phyloP scores from a whole-genome alignment of 2,113 vertebrate genomes.

The Campylomormyrus tamandua region DNA sequence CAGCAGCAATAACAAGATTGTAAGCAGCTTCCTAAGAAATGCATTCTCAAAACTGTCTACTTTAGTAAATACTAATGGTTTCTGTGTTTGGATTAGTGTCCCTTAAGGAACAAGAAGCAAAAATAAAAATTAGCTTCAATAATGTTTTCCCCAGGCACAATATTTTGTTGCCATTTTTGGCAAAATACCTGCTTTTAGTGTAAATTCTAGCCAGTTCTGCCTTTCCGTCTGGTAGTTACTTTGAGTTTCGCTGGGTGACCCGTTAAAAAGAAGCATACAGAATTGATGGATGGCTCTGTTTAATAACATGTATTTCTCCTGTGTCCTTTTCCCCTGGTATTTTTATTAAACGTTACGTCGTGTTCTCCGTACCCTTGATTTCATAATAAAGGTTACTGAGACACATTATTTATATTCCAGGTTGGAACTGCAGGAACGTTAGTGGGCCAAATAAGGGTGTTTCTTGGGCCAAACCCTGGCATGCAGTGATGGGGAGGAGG shows the following conservation, averaged over 20 bases:
- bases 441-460: not conserved
- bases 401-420: not conserved
- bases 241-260: not conserved
- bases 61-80: not conserved
- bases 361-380: not conserved
- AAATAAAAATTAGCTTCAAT: not conserved
- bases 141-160: not conserved
- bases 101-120: not conserved
- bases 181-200: not conserved
- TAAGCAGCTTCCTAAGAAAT: not conserved
- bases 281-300: not conserved
- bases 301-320: not conserved
- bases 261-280: not conserved
- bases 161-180: not conserved
- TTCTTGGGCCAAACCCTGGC: constrained; percentile 2
- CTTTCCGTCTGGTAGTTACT: not conserved
- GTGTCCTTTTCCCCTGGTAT: not conserved
- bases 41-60: not conserved
- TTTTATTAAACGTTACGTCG: not conserved
- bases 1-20: not conserved
- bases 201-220: not conserved
- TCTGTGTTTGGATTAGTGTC: not conserved
- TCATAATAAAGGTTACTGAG: constrained; percentile 8
- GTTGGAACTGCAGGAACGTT: not conserved
- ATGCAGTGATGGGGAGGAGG: not conserved